Evolutionary conservation across 2,797 vertebrate genomes (phyloP), one percentile per base, ranked within the genome.

Genomic region (Sciaenops ocellatus): DNA sequence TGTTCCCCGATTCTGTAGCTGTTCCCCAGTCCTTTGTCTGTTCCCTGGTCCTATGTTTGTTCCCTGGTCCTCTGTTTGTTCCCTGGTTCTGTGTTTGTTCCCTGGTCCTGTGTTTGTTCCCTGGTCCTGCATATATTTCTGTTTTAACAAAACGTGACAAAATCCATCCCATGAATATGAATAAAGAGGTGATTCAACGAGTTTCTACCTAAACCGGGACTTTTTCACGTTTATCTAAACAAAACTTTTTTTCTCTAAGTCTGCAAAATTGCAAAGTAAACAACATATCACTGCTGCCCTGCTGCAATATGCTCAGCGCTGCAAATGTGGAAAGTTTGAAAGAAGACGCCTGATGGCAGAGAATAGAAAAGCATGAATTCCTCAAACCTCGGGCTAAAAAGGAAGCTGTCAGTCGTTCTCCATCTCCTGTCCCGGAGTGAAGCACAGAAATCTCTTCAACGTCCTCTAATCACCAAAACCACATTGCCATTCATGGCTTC

Each of bases 391-490:
- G 18, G 6, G 3, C 7, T 44, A 73, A 69, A 74, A 67, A 55
- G n/a, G 44, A 56, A 70, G 62, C 61, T 70, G 57, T 83, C 82
- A 66, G 56, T 82, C 69, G 17, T 0, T 5, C 48, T 69, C 44
- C 42, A 17, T 50, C 76, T 68, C 50, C 47, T 54, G 81, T 86
- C 86, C 55, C 76, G 77, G 54, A 76, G 69, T 64, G 76, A 74
- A 28, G 55, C 65, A n/a, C 59, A 50, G 73, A 66, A 73, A 81
- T 82, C 85, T 77, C 63, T 7, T 4, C n/a, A 60, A 64, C 59
- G 30, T 59, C 67, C 71, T 83, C 75, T 66, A 86, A 85, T 87
- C 71, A 79, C 70, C 20, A 50, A 73, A 89, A 86, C 74, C 80
- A 76, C 64, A 79, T 85, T 80, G 83, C 42, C 84, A 68, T 79